Evolutionary conservation across 2,113 vertebrate genomes (phyloP).

Genomic region (Dasyurus viverrinus): DNA sequence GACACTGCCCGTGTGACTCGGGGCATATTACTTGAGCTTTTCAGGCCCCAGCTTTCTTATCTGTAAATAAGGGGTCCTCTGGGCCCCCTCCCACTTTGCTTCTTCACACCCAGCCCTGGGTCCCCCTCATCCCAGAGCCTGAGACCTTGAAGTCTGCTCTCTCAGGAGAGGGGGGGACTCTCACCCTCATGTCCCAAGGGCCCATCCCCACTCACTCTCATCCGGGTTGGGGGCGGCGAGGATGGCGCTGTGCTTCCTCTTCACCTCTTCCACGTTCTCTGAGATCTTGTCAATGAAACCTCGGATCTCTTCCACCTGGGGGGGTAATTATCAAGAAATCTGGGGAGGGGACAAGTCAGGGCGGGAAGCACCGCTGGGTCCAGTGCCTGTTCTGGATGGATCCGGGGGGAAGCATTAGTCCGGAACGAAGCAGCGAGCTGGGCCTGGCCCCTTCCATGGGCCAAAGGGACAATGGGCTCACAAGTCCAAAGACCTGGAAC

Average conservation of each 20-base stretch:
- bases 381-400: neutral
- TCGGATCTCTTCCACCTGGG: constrained; percentile 95
- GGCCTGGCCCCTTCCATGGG: neutral
- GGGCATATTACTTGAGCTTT: neutral
- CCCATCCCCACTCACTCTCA: constrained; percentile 89
- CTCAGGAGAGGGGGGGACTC: neutral
- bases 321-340: neutral
- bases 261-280: constrained; percentile 97
- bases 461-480: neutral
- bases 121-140: neutral
- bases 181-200: neutral
- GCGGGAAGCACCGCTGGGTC: neutral
- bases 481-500: neutral
- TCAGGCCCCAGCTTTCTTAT: neutral
- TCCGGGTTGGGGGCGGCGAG: constrained; percentile 95
- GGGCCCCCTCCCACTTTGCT: neutral
- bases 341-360: neutral
- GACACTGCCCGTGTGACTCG: neutral
- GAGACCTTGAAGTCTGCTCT: neutral
- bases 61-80: neutral
- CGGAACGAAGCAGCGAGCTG: fast-evolving
- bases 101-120: neutral
- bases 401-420: neutral
- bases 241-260: constrained; percentile 96
- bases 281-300: constrained; percentile 94